A percentile compares a stretch with the other conserved stretches of the same genome.
Evolutionary conservation across 2,113 vertebrate species (phyloP).

Genomic region (Callocephalon fimbriatum): DNA sequence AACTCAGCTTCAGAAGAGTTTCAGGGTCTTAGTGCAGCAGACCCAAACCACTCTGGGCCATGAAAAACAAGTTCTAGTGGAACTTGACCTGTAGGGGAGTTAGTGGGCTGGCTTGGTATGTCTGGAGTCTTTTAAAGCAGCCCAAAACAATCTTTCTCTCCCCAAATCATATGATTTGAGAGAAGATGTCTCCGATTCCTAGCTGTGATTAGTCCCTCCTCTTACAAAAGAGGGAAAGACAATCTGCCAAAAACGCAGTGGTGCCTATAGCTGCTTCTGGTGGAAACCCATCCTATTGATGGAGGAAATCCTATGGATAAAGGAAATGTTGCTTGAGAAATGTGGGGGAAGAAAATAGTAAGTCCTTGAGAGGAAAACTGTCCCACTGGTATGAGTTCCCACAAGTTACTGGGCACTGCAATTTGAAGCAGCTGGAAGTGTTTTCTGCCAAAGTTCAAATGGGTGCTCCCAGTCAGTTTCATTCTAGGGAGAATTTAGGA

Average conservation of each 20-base stretch:
- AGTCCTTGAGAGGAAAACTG: not conserved
- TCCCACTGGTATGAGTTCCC: not conserved
- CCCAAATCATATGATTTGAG: not conserved
- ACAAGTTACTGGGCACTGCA: not conserved
- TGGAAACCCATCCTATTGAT: not conserved
- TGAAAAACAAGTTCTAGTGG: not conserved
- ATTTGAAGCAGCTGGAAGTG: not conserved
- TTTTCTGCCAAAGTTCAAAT: not conserved
- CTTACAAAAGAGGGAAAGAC: not conserved
- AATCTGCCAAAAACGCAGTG: not conserved
- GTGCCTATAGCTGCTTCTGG: not conserved
- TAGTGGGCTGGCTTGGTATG: not conserved
- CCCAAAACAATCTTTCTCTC: not conserved
- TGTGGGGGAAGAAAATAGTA: not conserved
- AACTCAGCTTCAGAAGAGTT: not conserved
- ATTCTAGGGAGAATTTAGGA: not conserved
- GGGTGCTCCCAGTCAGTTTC: not conserved
- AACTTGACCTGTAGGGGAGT: not conserved
- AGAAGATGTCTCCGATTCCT: not conserved
- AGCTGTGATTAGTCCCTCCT: not conserved
- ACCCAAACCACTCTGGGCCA: not conserved
- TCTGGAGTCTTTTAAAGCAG: not conserved
- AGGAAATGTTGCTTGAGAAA: not conserved
- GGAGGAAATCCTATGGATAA: not conserved
- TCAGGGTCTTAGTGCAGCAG: not conserved